Evolutionary conservation across 2,113 vertebrate genomes (phyloP).

Genomic region (Ciconia maguari): DNA sequence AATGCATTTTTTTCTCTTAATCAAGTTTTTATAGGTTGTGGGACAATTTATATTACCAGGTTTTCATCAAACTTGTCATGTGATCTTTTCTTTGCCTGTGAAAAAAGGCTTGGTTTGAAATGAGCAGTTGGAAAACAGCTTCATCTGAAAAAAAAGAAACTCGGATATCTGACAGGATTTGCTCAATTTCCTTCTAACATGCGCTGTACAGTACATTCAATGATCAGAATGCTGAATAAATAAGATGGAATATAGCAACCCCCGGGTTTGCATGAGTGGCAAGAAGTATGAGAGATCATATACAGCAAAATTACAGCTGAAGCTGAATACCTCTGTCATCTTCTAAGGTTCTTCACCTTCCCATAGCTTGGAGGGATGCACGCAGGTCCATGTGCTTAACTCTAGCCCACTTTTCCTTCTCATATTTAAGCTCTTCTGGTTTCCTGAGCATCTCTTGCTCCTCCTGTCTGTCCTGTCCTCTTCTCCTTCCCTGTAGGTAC

Average conservation of each 20-base stretch:
- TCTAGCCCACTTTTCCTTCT: neutral
- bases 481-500: neutral
- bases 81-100: neutral
- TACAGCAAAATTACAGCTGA: neutral
- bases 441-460: neutral
- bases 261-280: neutral
- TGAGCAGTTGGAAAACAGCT: neutral
- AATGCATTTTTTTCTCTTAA: neutral
- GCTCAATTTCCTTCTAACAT: neutral
- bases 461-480: neutral
- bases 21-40: neutral
- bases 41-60: neutral
- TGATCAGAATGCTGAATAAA: neutral
- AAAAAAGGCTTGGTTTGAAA: neutral
- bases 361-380: neutral
- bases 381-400: neutral
- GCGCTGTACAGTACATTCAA: accelerated
- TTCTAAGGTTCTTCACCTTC: neutral
- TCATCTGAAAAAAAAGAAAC: neutral
- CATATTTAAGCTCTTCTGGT: neutral
- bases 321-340: neutral
- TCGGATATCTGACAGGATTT: neutral
- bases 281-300: neutral
- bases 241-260: neutral
- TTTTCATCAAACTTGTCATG: neutral